phyloP scores from a whole-genome alignment of 2,797 vertebrate species.

The Syncerus caffer region DNA sequence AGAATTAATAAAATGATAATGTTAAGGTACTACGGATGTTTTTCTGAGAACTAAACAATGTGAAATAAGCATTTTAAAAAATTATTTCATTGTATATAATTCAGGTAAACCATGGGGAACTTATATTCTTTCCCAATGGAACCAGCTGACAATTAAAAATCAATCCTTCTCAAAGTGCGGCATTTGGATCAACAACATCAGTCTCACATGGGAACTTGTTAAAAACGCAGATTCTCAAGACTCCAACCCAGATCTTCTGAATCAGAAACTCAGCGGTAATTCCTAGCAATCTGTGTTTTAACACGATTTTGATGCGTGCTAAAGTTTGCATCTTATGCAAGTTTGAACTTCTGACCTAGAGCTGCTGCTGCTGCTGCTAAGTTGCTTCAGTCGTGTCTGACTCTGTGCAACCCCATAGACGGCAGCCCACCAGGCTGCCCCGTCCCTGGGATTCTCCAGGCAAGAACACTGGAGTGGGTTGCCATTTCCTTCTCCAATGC shows the following conservation, averaged over 20 bases:
- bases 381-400: no score
- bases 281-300: neutral
- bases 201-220: neutral
- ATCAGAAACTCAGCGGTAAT: neutral
- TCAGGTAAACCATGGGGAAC: neutral
- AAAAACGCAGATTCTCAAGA: slow-evolving; percentile 8
- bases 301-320: neutral
- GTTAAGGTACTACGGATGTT: neutral
- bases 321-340: neutral
- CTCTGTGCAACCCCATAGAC: no score
- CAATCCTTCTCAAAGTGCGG: neutral
- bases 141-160: neutral
- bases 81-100: neutral
- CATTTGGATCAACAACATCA: neutral
- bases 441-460: no score
- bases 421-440: no score
- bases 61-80: neutral
- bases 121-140: neutral
- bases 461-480: no score
- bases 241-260: neutral
- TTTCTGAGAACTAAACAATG: neutral
- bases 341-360: neutral
- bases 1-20: neutral
- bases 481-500: no score
- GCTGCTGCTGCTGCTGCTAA: neutral